Base-by-base conservation (phyloP, 2,797 vertebrate species). In the Lindbergichthys nudifrons region DNA sequence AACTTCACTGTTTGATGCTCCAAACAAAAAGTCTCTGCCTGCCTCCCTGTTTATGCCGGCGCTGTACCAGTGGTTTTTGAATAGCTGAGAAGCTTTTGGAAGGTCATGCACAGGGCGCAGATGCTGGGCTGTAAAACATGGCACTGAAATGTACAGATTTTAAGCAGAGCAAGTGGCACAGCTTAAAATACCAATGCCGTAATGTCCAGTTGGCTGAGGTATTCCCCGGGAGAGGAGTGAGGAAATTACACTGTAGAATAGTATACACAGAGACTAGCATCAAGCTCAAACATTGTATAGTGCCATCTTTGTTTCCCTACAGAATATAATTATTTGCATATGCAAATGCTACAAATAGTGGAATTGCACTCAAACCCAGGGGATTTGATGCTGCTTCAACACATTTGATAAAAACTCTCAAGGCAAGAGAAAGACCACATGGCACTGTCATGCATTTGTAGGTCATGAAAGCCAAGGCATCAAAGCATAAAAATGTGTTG, bases 361-460 rank as follows among this genome's bases (percentile, higher is more conserved):
- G 32, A 36, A 36, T 36, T 62, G 0, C 52, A 23, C 39, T 46
- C 16, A 65, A 64, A 41, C 58, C 3, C 19, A 15, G 15, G 47
- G 47, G 18, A 54, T 62, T 66, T 65, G 63, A 58, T 72, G 15
- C 50, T 59, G 50, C 77, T 78, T 64, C 50, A 48, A 12, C 39
- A 54, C 36, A 67, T 73, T 73, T 73, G 10, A 45, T 65, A 10
- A 68, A 80, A 80, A 42, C 73, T 63, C 56, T 72, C 8, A 26
- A 56, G 59, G 62, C 41, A 21, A 39, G 51, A 41, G 12, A 11
- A 56, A 39, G 39, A 64, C 45, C 46, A 26, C 62, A 75, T 65
- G 73, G 53, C 45, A 61, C 14, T 16, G 11, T 59, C 45, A 62
- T 70, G 61, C 26, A 66, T 36, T 73, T 79, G 54, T 74, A 57